Evolutionary conservation across 2,888 invertebrate genomes (phyloP).

Genomic region (Hecatera dysodea): DNA sequence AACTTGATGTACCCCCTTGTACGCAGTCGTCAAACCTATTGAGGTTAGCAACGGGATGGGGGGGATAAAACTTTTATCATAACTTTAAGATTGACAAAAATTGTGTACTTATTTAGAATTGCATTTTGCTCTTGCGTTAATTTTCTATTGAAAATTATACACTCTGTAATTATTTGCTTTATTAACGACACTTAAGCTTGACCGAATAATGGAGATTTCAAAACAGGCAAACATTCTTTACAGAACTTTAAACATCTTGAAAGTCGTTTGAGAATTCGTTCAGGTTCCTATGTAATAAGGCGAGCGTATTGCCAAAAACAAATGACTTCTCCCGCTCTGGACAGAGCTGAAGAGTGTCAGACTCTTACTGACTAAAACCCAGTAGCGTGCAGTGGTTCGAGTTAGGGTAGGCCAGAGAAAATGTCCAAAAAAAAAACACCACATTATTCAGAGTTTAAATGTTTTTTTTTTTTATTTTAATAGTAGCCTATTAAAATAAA

Average conservation of each 20-base stretch:
- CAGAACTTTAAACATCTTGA: not conserved
- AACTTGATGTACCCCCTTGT: constrained; percentile 78
- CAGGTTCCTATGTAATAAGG: no score
- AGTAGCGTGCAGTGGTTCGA: no score
- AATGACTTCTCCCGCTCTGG: no score
- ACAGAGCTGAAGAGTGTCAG: no score
- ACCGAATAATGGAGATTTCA: not conserved
- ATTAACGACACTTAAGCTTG: not conserved
- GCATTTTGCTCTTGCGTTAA: not conserved
- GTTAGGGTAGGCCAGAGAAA: no score
- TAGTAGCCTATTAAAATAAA: no score
- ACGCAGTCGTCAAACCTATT: constrained; percentile 81
- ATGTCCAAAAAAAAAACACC: no score
- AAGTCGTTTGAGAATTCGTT: no score
- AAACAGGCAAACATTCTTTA: not conserved
- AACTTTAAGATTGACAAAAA: not conserved
- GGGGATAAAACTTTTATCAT: constrained; percentile 66
- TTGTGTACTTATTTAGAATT: not conserved
- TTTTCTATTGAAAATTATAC: not conserved
- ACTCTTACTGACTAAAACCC: no score
- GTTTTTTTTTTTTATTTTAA: no score
- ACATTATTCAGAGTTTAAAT: no score
- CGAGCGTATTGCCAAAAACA: no score
- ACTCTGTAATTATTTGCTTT: not conserved
- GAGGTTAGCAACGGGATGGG: constrained; percentile 81